These are phyloP conservation scores for Oncorhynchus gorbuscha DNA, from an alignment of 2,113 vertebrate species.

Conservation along the genomic window DNA sequence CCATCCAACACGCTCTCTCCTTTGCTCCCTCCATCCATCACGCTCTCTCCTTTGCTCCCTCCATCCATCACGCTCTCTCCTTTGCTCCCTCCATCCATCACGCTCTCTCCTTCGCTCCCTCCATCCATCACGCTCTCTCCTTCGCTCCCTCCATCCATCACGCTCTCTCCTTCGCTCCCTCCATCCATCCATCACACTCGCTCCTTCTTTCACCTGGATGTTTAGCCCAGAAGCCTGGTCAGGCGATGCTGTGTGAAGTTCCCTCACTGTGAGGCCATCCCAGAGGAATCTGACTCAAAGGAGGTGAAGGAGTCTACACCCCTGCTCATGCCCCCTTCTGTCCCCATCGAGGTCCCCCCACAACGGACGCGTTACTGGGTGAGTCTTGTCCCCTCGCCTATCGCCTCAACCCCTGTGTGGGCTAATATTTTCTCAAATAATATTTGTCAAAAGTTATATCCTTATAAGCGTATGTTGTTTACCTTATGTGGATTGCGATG, in stretches of 20 bases:
- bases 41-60: too few relatives aligned
- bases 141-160: background rate
- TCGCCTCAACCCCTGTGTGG: constrained; percentile 47
- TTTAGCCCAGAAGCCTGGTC: constrained; percentile 47
- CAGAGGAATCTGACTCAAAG: constrained; percentile 44
- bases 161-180: background rate
- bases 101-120: too few relatives aligned
- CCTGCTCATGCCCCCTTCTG: constrained; percentile 55
- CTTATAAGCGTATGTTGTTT: too few relatives aligned
- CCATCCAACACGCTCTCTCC: too few relatives aligned
- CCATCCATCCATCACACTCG: too few relatives aligned
- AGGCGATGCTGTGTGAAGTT: constrained; percentile 45
- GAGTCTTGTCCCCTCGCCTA: constrained; percentile 17
- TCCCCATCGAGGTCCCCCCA: constrained; percentile 34
- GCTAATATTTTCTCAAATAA: background rate
- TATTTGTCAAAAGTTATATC: too few relatives aligned
- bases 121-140: too few relatives aligned
- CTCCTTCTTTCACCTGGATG: background rate
- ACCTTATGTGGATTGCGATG: background rate
- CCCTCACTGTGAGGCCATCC: constrained; percentile 37
- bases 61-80: too few relatives aligned
- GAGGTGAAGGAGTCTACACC: constrained; percentile 45
- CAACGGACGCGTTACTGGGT: constrained; percentile 57
- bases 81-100: too few relatives aligned
- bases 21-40: too few relatives aligned